A percentile compares a stretch with the other conserved stretches of the same genome.
Conservation (phyloP, 1,140 invertebrate genomes). For the Dendrolimus punctatus region DNA sequence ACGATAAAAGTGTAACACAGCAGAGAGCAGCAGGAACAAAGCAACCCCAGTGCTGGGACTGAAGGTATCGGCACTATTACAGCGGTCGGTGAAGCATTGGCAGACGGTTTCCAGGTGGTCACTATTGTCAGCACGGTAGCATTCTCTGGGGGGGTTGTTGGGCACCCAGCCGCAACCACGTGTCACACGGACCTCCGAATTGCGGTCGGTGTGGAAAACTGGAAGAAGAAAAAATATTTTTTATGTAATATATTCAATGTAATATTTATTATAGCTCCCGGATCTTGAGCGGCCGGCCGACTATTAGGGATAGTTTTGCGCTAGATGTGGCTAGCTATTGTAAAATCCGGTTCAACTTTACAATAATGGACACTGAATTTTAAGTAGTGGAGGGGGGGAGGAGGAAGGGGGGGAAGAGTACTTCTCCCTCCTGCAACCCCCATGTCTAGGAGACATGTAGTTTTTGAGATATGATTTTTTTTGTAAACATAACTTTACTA, state of each 20-base stretch:
- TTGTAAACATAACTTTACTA: too few species aligned
- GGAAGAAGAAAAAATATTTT: conserved; percentile 12
- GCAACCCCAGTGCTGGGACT: conserved; percentile 16
- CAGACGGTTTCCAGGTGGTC: conserved; percentile 72
- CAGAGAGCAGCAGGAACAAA: conserved; percentile 26
- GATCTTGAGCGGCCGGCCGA: too few species aligned
- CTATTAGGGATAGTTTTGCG: too few species aligned
- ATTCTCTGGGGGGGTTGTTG: conserved; percentile 30
- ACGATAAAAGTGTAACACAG: conserved; percentile 36
- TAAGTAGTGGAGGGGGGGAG: too few species aligned
- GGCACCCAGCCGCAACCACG: conserved; percentile 54
- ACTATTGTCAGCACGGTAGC: conserved; percentile 69
- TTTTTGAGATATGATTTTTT: too few species aligned
- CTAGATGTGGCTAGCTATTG: too few species aligned
- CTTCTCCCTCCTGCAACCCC: too few species aligned
- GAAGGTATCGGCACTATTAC: conserved; percentile 47
- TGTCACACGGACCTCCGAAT: conserved; percentile 27
- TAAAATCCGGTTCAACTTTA: too few species aligned
- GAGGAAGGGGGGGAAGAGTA: too few species aligned
- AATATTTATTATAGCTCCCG: too few species aligned
- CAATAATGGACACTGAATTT: too few species aligned
- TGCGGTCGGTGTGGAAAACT: conserved; percentile 40
- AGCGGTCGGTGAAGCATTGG: conserved; percentile 70
- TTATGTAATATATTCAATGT: neutral
- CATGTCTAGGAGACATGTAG: too few species aligned